phyloP scores from a whole-genome alignment of 2,113 vertebrate genomes.

The Pachyramphus minor region DNA sequence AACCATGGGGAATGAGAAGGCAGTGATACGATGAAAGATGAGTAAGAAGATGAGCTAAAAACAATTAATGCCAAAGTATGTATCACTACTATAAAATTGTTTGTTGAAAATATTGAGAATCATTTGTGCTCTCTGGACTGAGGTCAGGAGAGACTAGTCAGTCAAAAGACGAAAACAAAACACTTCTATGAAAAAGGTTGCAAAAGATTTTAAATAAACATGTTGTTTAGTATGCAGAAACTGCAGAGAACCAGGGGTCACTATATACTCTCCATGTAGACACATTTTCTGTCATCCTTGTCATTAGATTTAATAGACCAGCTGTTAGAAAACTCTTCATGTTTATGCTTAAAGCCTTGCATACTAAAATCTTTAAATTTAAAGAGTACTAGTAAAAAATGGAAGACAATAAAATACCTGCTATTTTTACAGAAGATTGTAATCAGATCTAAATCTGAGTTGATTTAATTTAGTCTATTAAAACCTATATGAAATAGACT shows the following conservation, averaged over 20 bases:
- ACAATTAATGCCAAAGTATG: not conserved
- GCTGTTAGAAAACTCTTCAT: not conserved
- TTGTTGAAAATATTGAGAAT: not conserved
- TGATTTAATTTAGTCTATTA: not conserved
- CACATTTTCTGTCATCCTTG: constrained; percentile 8
- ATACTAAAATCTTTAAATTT: not conserved
- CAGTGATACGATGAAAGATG: not conserved
- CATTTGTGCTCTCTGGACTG: not conserved
- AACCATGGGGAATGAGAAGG: not conserved
- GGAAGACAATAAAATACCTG: not conserved
- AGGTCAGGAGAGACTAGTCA: not conserved
- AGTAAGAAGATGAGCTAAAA: not conserved
- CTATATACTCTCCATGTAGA: not conserved
- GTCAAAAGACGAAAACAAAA: not conserved
- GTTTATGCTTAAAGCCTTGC: not conserved
- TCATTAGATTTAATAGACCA: not conserved
- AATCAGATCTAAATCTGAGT: not conserved
- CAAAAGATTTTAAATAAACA: not conserved
- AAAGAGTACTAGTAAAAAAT: not conserved
- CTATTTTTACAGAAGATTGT: not conserved
- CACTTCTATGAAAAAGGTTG: not conserved
- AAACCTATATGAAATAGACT: not conserved
- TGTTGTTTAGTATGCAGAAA: not conserved
- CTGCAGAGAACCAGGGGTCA: not conserved
- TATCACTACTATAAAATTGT: not conserved